phyloP scores from a whole-genome alignment of 2,888 invertebrate genomes.

The Boloria euphrosyne region DNA sequence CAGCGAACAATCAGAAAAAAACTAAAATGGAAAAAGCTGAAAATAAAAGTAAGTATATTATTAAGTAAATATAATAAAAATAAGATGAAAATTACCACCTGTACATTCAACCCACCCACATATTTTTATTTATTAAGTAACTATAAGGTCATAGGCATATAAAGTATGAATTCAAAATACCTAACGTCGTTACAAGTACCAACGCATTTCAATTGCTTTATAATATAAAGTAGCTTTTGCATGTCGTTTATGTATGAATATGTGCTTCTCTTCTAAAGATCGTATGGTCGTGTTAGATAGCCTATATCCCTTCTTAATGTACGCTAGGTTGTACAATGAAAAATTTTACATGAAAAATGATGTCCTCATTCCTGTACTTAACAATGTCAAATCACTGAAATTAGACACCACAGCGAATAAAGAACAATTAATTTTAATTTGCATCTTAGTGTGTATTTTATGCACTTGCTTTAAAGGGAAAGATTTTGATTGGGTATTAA shows the following conservation, averaged over 20 bases:
- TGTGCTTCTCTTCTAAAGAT: too few species aligned
- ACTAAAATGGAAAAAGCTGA: conserved; percentile 53
- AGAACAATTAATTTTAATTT: background rate
- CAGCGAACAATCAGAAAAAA: conserved; percentile 60
- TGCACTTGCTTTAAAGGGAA: background rate
- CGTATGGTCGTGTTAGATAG: too few species aligned
- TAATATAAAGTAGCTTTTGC: background rate
- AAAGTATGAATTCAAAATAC: conserved; percentile 1
- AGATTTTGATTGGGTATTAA: background rate
- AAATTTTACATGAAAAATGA: too few species aligned
- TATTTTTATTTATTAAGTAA: background rate
- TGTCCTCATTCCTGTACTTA: background rate
- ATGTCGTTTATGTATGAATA: too few species aligned
- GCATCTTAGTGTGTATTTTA: background rate
- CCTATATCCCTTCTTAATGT: too few species aligned
- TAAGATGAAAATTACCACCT: background rate
- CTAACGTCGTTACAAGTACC: background rate
- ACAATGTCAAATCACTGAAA: background rate
- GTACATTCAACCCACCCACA: background rate
- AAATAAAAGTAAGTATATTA: conserved; percentile 54
- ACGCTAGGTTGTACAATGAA: too few species aligned
- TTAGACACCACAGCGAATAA: background rate
- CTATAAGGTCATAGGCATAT: background rate
- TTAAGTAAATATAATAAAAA: background rate
- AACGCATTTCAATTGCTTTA: background rate